Evolutionary conservation across 2,888 invertebrate species (phyloP).

Genomic region (Palloptera scutellata): DNA sequence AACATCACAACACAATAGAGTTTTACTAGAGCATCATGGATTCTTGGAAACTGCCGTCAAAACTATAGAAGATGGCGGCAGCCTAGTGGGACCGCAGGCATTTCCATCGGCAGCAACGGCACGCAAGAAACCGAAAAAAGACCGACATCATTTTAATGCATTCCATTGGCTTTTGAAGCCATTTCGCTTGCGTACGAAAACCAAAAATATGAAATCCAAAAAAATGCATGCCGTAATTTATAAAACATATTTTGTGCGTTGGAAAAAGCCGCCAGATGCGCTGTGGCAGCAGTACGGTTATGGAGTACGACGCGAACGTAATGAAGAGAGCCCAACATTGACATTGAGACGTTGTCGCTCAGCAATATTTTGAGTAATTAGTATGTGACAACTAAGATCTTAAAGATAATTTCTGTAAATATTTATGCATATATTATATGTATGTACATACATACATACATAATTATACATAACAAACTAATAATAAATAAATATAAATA

Average conservation of each 20-base stretch:
- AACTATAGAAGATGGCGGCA: neutral
- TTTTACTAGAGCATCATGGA: constrained; percentile 14
- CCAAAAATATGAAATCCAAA: constrained; percentile 31
- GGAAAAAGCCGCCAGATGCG: constrained; percentile 56
- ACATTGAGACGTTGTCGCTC: constrained; percentile 54
- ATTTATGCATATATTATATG: neutral
- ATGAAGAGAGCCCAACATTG: constrained; percentile 32
- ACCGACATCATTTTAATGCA: constrained; percentile 36
- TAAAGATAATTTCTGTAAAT: neutral
- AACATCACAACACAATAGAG: constrained; percentile 17
- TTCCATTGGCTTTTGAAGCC: constrained; percentile 52
- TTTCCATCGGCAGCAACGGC: neutral
- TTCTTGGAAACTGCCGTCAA: neutral
- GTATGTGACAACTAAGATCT: neutral
- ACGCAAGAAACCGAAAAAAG: constrained; percentile 5
- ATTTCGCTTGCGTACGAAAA: constrained; percentile 41
- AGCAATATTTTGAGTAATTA: constrained; percentile 48
- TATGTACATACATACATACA: neutral
- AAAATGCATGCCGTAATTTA: constrained; percentile 55
- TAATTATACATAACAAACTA: neutral
- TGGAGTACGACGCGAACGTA: constrained; percentile 29
- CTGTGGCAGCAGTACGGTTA: constrained; percentile 45
- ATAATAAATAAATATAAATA: too few species aligned
- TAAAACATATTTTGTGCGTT: constrained; percentile 59
- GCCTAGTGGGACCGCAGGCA: too few species aligned